Evolutionary conservation across 2,888 invertebrate genomes (phyloP).

Genomic region (Hemicrepidius hirtus): DNA sequence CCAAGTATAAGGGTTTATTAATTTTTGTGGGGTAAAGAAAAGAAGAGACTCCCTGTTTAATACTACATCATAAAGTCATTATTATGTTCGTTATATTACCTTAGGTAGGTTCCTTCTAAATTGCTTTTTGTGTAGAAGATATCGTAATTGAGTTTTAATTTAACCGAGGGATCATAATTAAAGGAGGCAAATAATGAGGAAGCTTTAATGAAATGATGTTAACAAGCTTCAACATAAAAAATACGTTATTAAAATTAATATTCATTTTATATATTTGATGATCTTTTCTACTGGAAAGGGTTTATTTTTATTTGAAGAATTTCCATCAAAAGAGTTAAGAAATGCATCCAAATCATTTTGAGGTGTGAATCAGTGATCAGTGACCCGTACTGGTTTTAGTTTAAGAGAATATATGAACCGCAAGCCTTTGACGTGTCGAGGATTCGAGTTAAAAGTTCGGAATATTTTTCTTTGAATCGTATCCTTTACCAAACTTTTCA

Average conservation of each 20-base stretch:
- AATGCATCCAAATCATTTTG: too few relatives aligned
- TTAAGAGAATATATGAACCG: not conserved
- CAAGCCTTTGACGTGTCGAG: constrained; percentile 4
- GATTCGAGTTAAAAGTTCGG: not conserved
- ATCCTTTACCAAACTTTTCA: constrained; percentile 12
- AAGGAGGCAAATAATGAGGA: not conserved
- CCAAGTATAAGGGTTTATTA: constrained; percentile 1
- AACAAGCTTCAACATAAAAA: too few relatives aligned
- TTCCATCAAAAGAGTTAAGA: too few relatives aligned
- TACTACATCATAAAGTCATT: constrained; percentile 4
- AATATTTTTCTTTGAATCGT: constrained; percentile 9
- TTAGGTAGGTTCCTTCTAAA: not conserved
- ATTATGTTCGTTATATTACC: constrained; percentile 3
- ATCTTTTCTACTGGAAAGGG: too few relatives aligned
- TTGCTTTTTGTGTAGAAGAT: not conserved
- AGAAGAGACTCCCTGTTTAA: too few relatives aligned
- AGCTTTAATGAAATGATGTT: too few relatives aligned
- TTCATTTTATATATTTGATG: too few relatives aligned
- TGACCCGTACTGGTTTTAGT: not conserved
- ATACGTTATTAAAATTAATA: too few relatives aligned
- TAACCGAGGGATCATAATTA: not conserved
- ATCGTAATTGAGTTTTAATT: too few relatives aligned
- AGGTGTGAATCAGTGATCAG: not conserved
- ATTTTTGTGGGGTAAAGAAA: not conserved
- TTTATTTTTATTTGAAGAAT: too few relatives aligned